Base-by-base conservation (phyloP, 2,113 vertebrate species). In the Bothrops jararaca region DNA sequence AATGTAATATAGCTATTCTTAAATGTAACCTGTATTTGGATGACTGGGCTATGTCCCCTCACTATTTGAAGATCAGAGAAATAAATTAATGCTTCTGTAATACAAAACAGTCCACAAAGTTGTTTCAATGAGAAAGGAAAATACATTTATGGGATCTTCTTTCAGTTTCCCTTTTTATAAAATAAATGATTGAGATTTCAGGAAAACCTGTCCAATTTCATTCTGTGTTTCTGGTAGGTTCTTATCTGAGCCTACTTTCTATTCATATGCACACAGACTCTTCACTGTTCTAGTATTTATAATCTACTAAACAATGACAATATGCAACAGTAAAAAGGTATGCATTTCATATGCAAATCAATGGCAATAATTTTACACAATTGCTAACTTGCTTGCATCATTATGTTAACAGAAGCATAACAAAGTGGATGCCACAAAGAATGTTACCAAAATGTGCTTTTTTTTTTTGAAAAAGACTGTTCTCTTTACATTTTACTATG, bases 301-400 rank as follows among this genome's bases (percentile, higher is more conserved):
- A 97, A 96, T 93, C 95, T 54, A 9, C 95, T 94, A 96, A 97
- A 97, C 97, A 97, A 97, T 97, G 97, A 96, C 96, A 96, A 92
- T 94, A 50, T 94, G 94, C 97, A 93, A 94, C 97, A 95, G 95
- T 94, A 93, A 95, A 97, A 97, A 97, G 96, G 96, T 97, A 96
- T 97, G 92, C 94, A 64, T 97, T 97, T 97, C 97, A 96, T 96
- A 97, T 97, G 97, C 96, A 97, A 97, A 98, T 97, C 91, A 34
- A 91, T 42, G 15, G 93, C 97, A 94, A 94, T 97, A 93, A 97
- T 97, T 97, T 96, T 96, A 94, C 94, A 94, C 95, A 97, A 95
- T 97, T 97, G 96, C 91, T 93, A 94, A 95, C 95, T 96, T 95
- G 94, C 95, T 97, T 92, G 85, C 92, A 96, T 94, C 96, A 74